A percentile compares a stretch with the other conserved stretches of the same genome.
Evolutionary conservation across 2,113 vertebrate genomes (phyloP).

Genomic region (Antigone vipio): DNA sequence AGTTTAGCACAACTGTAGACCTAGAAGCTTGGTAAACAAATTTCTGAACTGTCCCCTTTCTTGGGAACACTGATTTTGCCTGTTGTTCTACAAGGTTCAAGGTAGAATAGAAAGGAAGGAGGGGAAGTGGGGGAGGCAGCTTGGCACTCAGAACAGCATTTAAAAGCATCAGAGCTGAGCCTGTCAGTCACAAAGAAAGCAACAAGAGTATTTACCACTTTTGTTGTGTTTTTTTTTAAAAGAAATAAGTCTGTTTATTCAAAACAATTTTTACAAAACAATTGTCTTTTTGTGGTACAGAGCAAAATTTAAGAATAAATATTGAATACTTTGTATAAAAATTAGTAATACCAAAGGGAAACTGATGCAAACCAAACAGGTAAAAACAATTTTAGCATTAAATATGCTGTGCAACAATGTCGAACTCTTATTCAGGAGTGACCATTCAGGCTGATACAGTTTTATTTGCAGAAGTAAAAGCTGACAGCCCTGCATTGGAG

Average conservation of each 20-base stretch:
- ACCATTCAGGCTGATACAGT: slow-evolving; percentile 51
- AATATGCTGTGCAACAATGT: slow-evolving; percentile 63
- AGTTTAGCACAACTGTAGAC: not conserved
- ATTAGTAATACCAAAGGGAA: slow-evolving; percentile 71
- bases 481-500: slow-evolving; percentile 61
- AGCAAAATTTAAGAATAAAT: slow-evolving; percentile 75
- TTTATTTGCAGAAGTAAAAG: slow-evolving; percentile 40
- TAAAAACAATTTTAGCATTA: slow-evolving; percentile 68
- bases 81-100: not conserved
- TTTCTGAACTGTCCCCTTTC: not conserved
- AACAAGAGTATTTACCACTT: not conserved
- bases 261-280: slow-evolving; percentile 73
- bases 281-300: slow-evolving; percentile 62
- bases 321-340: slow-evolving; percentile 73
- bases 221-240: slow-evolving; percentile 23
- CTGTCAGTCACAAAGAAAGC: not conserved
- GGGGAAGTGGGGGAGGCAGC: not conserved
- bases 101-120: not conserved
- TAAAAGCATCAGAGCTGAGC: not conserved
- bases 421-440: slow-evolving; percentile 49
- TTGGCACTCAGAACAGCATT: not conserved
- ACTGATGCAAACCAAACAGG: slow-evolving; percentile 68
- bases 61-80: not conserved
- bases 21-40: not conserved
- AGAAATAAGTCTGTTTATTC: slow-evolving; percentile 73